Evolutionary conservation across 2,888 invertebrate genomes (phyloP).

Genomic region (Cryptophagus acutangulus): DNA sequence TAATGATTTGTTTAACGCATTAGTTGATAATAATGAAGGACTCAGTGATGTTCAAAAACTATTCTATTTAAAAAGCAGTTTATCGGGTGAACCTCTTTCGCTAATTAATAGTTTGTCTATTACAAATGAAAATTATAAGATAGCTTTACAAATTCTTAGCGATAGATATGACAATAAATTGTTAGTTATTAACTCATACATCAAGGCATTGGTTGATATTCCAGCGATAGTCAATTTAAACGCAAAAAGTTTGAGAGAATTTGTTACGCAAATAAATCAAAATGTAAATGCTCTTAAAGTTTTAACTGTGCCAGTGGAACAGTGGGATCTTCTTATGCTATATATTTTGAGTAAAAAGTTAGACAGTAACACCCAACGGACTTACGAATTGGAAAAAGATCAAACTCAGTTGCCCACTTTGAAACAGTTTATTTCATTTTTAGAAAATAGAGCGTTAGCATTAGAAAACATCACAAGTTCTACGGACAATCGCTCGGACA

Average conservation of each 20-base stretch:
- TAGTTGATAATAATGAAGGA: constrained; percentile 1
- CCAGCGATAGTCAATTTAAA: neutral
- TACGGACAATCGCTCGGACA: too few relatives aligned
- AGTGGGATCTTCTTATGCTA: neutral
- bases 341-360: neutral
- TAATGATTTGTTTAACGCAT: constrained; percentile 2
- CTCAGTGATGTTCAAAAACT: constrained; percentile 2
- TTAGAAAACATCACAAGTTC: too few relatives aligned
- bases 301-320: neutral
- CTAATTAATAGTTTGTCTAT: constrained; percentile 3
- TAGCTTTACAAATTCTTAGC: neutral
- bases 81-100: neutral
- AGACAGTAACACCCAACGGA: neutral
- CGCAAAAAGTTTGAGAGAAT: neutral
- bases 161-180: constrained; percentile 5
- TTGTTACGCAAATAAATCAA: neutral
- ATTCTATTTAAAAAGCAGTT: constrained; percentile 3
- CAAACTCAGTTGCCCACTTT: neutral
- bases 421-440: neutral
- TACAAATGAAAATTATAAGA: neutral
- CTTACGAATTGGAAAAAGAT: neutral
- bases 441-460: neutral
- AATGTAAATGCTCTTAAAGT: neutral
- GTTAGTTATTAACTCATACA: neutral
- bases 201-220: constrained; percentile 1